Evolutionary conservation across 2,113 vertebrate species (phyloP).

Genomic region (Daubentonia madagascariensis): DNA sequence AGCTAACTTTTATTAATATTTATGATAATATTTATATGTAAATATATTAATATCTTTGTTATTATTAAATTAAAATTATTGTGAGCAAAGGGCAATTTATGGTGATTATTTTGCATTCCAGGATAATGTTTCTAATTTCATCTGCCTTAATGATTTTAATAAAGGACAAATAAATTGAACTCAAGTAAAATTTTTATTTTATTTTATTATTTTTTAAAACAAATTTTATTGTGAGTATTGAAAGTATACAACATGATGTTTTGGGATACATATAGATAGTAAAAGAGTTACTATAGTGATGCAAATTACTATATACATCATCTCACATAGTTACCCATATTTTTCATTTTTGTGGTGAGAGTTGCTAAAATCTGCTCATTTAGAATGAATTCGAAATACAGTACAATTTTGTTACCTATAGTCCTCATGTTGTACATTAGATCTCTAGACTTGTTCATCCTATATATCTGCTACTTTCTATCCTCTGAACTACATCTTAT

Average conservation of each 20-base stretch:
- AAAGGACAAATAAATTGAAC: background rate
- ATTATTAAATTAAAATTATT: background rate
- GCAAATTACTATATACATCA: background rate
- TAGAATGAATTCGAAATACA: background rate
- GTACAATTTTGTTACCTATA: background rate
- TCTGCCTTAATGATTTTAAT: background rate
- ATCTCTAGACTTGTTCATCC: background rate
- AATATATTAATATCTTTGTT: background rate
- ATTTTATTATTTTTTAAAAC: background rate
- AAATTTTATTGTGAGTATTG: background rate
- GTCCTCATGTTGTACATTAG: background rate
- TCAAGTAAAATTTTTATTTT: background rate
- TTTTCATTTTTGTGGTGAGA: background rate
- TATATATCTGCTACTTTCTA: background rate
- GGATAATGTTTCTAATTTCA: background rate
- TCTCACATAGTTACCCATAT: background rate
- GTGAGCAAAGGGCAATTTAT: background rate
- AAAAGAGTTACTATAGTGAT: background rate
- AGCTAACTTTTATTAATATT: background rate
- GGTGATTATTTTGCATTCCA: background rate
- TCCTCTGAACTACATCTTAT: background rate
- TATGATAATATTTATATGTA: background rate
- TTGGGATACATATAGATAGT: background rate
- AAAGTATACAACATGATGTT: background rate
- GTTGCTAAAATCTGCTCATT: background rate